These are phyloP conservation scores for Amiota minor DNA, from an alignment of 2,888 invertebrate species.

Conservation along the genomic window DNA sequence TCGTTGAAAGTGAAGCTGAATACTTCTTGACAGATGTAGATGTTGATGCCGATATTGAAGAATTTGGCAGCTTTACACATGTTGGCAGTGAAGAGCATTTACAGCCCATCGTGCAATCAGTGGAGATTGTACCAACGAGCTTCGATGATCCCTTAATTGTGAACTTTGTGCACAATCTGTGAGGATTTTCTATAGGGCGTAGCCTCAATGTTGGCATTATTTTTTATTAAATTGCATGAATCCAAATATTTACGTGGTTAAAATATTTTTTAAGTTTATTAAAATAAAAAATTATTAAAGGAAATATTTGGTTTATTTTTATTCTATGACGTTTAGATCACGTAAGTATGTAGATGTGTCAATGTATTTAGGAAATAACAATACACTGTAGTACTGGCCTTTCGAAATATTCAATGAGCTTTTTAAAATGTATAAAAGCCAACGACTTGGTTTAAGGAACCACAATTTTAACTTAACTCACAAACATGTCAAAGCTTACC, in stretches of 20 bases:
- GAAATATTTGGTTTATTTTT: too few relatives aligned
- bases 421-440: too few relatives aligned
- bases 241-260: slow-evolving; percentile 13
- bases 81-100: slow-evolving; percentile 63
- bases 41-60: slow-evolving; percentile 43
- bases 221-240: slow-evolving; percentile 5
- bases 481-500: neutral
- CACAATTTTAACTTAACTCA: neutral
- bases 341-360: neutral
- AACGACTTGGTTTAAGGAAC: too few relatives aligned
- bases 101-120: slow-evolving; percentile 68
- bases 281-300: neutral
- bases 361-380: neutral
- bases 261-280: neutral
- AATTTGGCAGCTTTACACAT: slow-evolving; percentile 65
- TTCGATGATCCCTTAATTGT: slow-evolving; percentile 64
- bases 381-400: too few relatives aligned
- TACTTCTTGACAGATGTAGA: slow-evolving; percentile 57
- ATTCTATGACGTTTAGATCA: neutral
- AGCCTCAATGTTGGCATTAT: neutral
- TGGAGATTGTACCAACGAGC: slow-evolving; percentile 67
- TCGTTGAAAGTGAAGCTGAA: slow-evolving; percentile 60
- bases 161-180: slow-evolving; percentile 62
- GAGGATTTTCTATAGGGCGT: slow-evolving; percentile 32
- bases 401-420: too few relatives aligned